Base-by-base conservation (phyloP, 2,797 vertebrate genomes). In the Rhinoraja longicauda region DNA sequence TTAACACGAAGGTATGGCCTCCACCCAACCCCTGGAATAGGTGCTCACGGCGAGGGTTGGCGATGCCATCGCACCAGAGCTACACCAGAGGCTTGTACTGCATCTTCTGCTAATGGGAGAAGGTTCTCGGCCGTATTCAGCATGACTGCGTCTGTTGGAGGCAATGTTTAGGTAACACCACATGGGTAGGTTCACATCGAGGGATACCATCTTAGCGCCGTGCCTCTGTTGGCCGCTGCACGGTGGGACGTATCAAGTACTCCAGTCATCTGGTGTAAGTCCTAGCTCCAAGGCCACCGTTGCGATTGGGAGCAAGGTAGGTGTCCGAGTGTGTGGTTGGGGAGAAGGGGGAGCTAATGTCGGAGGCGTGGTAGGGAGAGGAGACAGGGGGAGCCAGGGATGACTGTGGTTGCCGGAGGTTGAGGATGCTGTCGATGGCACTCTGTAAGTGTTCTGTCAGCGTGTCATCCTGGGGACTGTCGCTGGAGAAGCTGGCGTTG, bases 341-440 rank as follows among this genome's bases (percentile, higher is more conserved):
- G 26, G 95, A 95, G 77, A 94, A 95, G 1, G 95, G 94, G 0
- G 95, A 94, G 0, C 75, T 92, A 10, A 75, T 75, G 15, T 92
- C 90, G 29, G 95, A 93, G 26, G 96, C 95, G 13, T 94, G 78
- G 93, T 95, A 95, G 2, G 95, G 94, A 32, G 95, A 95, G 0
- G 95, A 96, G 84, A 97, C 95, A 97, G 96, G 94, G 94, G 94
- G 94, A 94, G 94, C 93, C 96, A 95, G 94, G 96, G 94, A 93
- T 93, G 93, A 95, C 92, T 94, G 95, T 81, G 95, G 95, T 95
- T 99, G 98, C 95, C 99, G 98, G 92, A 99, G 96, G 95, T 99
- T 99, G 0, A 99, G 97, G 96, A 99, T 99, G 96, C 98, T 98
- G 96, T 99, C 98, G 91, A 99, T 99, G 95, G 98, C 98, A 29